Percentiles rank a stretch among this genome's conserved stretches.
phyloP scores from a whole-genome alignment of 2,797 vertebrate species.

The Apodemus agrarius region DNA sequence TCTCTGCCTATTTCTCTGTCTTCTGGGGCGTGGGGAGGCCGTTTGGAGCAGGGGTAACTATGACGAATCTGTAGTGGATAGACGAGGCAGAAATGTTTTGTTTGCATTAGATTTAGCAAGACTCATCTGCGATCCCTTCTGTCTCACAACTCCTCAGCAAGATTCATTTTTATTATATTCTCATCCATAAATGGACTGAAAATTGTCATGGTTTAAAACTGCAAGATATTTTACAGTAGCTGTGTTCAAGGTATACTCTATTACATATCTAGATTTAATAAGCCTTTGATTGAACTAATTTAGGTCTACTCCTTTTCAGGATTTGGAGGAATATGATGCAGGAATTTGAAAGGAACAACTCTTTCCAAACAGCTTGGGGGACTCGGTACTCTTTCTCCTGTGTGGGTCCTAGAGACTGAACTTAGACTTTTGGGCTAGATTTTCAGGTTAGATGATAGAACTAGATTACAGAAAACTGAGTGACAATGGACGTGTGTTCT shows the following conservation, averaged over 20 bases:
- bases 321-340: not conserved
- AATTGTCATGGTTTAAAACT: not conserved
- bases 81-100: not conserved
- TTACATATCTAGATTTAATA: not conserved
- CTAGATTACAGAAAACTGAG: not conserved
- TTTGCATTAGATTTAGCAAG: not conserved
- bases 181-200: constrained; percentile 6
- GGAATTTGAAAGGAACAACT: constrained; percentile 6
- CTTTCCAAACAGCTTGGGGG: not conserved
- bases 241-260: not conserved
- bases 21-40: not conserved
- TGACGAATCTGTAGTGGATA: not conserved
- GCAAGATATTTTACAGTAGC: not conserved
- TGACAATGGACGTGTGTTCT: not conserved
- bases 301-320: not conserved
- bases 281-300: not conserved
- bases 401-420: too few relatives aligned
- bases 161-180: not conserved
- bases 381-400: not conserved
- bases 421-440: not conserved
- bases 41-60: not conserved
- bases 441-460: not conserved
- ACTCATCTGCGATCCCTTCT: not conserved
- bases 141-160: not conserved
- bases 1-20: not conserved